These are phyloP conservation scores for Patella depressa DNA, from an alignment of 2,888 invertebrate genomes.

Conservation along the genomic window DNA sequence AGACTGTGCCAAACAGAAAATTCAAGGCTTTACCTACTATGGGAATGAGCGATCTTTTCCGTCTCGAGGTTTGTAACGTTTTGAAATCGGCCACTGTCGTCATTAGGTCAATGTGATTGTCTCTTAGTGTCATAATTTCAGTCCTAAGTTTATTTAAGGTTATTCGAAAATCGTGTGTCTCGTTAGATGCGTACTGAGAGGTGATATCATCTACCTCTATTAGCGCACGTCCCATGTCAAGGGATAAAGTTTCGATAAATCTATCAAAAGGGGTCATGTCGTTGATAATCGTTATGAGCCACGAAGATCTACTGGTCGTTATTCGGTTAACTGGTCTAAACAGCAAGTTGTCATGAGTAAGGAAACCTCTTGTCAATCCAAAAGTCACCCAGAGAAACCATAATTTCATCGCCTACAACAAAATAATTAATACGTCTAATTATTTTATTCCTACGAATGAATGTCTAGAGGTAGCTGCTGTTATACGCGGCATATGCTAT, in stretches of 20 bases:
- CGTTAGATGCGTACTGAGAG: neutral
- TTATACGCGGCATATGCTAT: too few species aligned
- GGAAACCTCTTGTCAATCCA: neutral
- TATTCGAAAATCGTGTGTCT: neutral
- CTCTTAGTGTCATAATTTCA: neutral
- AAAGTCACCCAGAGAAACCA: neutral
- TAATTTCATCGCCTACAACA: neutral
- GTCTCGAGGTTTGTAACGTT: conserved; percentile 6
- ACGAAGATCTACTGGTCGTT: neutral
- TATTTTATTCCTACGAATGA: neutral
- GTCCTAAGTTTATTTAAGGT: neutral
- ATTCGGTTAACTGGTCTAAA: neutral
- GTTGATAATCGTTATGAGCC: neutral
- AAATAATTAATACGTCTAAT: neutral
- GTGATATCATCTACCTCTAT: neutral
- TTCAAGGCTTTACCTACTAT: conserved; percentile 3
- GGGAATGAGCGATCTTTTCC: conserved; percentile 2
- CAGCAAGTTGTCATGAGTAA: neutral
- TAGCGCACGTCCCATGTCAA: neutral
- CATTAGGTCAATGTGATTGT: neutral
- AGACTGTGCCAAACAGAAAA: too few species aligned
- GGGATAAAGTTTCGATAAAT: neutral
- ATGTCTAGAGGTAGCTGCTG: too few species aligned
- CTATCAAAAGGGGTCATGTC: neutral
- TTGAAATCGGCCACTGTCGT: neutral